phyloP scores from a whole-genome alignment of 2,888 invertebrate genomes.

The Girardia tigrina region DNA sequence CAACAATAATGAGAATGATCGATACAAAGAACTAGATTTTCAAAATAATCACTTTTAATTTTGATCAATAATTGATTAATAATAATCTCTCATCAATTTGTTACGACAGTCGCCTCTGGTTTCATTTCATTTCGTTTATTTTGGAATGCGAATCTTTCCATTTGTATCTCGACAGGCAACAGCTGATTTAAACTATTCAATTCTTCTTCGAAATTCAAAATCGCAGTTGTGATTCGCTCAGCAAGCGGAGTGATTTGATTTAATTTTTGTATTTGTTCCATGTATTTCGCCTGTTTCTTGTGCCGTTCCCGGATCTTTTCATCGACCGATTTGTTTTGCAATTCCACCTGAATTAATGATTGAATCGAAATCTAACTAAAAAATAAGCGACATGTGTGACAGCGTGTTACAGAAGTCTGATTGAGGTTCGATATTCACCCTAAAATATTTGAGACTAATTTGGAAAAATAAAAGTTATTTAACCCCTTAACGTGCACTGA shows the following conservation, averaged over 20 bases:
- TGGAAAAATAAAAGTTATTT: too few species aligned
- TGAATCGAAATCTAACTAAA: too few species aligned
- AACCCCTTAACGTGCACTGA: too few species aligned
- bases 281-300: background rate
- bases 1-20: too few species aligned
- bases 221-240: background rate
- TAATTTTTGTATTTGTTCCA: background rate
- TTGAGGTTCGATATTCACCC: too few species aligned
- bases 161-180: background rate
- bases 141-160: slow-evolving; percentile 11
- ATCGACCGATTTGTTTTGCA: background rate
- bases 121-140: background rate
- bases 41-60: too few species aligned
- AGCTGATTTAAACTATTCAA: background rate
- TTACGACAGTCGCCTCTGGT: background rate
- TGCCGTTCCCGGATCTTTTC: slow-evolving; percentile 7
- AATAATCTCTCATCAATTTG: too few species aligned
- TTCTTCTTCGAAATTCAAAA: slow-evolving; percentile 4
- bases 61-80: too few species aligned
- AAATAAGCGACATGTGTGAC: too few species aligned
- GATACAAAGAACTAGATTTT: too few species aligned
- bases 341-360: background rate
- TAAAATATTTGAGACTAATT: too few species aligned
- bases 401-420: too few species aligned
- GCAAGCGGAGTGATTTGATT: slow-evolving; percentile 1